Evolutionary conservation across 1,140 invertebrate genomes (phyloP).

Genomic region (Euura saliciscinereae): DNA sequence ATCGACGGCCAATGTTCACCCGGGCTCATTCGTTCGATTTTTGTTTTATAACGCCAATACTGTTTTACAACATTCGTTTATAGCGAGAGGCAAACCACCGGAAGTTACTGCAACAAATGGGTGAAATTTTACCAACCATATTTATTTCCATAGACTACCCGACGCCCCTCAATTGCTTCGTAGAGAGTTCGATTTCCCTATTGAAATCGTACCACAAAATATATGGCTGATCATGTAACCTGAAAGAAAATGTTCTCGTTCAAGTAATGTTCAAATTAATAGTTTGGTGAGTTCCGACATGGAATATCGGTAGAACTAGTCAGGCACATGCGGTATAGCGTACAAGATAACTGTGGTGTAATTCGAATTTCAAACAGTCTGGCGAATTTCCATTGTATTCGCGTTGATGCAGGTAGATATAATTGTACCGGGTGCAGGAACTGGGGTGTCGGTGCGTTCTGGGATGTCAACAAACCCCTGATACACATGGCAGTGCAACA

Average conservation of each 20-base stretch:
- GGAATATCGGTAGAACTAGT: no score
- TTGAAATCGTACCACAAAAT: no score
- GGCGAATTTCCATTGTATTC: conserved; percentile 52
- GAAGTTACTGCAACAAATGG: not conserved
- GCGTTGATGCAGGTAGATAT: conserved; percentile 38
- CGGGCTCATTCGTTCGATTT: not conserved
- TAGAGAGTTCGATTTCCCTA: no score
- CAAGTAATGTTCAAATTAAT: no score
- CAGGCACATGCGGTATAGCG: not conserved
- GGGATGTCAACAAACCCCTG: not conserved
- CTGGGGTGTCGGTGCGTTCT: not conserved
- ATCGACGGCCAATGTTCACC: not conserved
- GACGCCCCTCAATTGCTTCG: not conserved
- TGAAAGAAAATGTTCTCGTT: no score
- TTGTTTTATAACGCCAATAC: conserved; percentile 13
- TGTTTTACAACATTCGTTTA: conserved; percentile 6
- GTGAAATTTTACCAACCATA: not conserved
- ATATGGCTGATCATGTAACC: no score
- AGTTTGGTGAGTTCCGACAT: no score
- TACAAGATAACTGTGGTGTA: conserved; percentile 50
- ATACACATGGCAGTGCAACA: no score
- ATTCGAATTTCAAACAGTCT: conserved; percentile 57
- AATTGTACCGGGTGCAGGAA: conserved; percentile 41
- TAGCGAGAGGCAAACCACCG: not conserved
- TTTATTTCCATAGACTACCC: not conserved